Base-by-base conservation (phyloP, 2,113 vertebrate species). In the Edolisoma coerulescens region DNA sequence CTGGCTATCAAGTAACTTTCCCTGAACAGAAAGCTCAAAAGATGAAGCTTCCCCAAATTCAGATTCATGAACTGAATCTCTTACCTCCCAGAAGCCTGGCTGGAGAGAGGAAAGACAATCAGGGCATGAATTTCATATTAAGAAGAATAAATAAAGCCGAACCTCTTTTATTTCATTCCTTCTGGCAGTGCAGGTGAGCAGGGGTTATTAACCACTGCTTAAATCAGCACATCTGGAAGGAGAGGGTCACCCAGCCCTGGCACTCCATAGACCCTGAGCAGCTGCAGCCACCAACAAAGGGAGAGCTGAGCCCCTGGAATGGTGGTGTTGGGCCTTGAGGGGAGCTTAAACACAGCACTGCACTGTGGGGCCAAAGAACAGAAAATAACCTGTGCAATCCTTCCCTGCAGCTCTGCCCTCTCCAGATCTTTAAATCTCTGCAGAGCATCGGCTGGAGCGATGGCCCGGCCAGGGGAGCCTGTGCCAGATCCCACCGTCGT, bases 111-210 rank as follows among this genome's bases (percentile, higher is more conserved):
- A 96, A 92, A 89, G 97, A 96, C 96, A 95, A 95, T 96, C 94
- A 60, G 91, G 87, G 89, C 69, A 85, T 93, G 95, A 96, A 97
- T 96, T 98, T 98, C 96, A 69, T 70, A 97, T 96, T 94, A 95
- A 96, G 96, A 94, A 88, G 75, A 90, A 97, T 92, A 97, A 96
- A 97, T 97, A 96, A 96, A 93, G 93, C 93, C 92, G 80, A 95
- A 78, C 73, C 80, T 93, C 60, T 84, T 90, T 74, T 90, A 39
- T 93, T 93, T 93, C 42, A 50, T 67, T 90, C 80, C 82, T 77
- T 57, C 63, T 71, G 77, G 91, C 96, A 47, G 4, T 44, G 23
- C 95, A 91, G 76, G 71, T 93, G 73, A 81, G 37, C 27, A 9
- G 63, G 44, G 69, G 83, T 91, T 78, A 53, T 61, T 71, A 81